These are phyloP conservation scores for Odontomyia ornata DNA, from an alignment of 2,888 invertebrate species.

Conservation along the genomic window DNA sequence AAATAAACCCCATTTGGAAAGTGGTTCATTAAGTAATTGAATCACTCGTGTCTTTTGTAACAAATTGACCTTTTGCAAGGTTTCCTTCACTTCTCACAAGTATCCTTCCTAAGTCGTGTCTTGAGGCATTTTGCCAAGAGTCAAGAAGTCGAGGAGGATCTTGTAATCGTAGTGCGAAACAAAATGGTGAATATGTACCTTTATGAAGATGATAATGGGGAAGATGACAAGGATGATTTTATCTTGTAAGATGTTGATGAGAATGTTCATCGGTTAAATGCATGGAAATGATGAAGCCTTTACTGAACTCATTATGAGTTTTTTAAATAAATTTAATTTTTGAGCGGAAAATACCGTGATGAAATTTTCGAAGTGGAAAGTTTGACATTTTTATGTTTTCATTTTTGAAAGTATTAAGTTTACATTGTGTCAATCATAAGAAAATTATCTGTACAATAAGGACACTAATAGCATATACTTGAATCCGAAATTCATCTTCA, in stretches of 20 bases:
- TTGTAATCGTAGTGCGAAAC: too few relatives aligned
- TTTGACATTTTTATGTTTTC: too few relatives aligned
- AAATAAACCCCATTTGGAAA: slow-evolving; percentile 29
- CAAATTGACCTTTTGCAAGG: slow-evolving; percentile 42
- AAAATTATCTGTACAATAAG: too few relatives aligned
- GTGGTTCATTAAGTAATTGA: slow-evolving; percentile 39
- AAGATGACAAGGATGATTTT: background rate
- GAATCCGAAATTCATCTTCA: too few relatives aligned
- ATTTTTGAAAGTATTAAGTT: too few relatives aligned
- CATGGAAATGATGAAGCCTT: background rate
- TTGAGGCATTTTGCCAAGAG: slow-evolving; percentile 32
- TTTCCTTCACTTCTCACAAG: background rate
- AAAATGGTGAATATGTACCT: background rate
- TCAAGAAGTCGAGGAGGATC: background rate
- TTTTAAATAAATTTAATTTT: too few relatives aligned
- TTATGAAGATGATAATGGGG: slow-evolving; percentile 15
- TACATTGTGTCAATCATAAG: too few relatives aligned
- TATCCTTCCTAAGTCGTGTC: background rate
- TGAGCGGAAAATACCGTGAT: too few relatives aligned
- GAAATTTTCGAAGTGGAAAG: too few relatives aligned
- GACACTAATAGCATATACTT: too few relatives aligned
- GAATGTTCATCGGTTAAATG: background rate
- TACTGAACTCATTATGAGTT: too few relatives aligned
- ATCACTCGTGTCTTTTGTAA: slow-evolving; percentile 36
- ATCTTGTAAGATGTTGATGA: slow-evolving; percentile 23